phyloP scores from a whole-genome alignment of 2,888 invertebrate genomes.

The Hirudinaria manillensis region DNA sequence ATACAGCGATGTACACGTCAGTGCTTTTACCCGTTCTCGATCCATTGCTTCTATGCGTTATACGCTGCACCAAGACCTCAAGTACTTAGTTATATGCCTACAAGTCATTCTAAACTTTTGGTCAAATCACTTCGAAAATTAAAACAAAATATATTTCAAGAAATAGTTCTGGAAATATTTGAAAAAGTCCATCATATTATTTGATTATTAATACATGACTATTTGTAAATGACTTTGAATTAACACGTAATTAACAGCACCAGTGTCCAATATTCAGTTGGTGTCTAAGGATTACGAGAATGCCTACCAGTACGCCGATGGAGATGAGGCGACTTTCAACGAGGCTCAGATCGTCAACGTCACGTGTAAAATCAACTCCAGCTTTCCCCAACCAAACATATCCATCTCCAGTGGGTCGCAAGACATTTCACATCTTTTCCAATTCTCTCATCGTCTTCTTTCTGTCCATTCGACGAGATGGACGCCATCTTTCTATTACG shows the following conservation, averaged over 20 bases:
- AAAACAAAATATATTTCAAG: no score
- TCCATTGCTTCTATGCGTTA: no score
- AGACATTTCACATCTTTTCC: conserved; percentile 35
- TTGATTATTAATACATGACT: no score
- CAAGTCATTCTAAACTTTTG: no score
- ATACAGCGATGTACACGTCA: no score
- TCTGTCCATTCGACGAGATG: neutral
- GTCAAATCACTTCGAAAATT: no score
- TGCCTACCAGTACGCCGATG: conserved; percentile 35
- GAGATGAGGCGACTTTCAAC: conserved; percentile 33
- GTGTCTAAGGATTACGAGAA: conserved; percentile 31
- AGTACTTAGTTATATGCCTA: no score
- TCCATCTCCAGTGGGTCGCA: conserved; percentile 33
- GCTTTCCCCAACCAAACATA: conserved; percentile 37
- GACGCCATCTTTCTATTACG: conserved; percentile 1
- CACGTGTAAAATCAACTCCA: conserved; percentile 37
- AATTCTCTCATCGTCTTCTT: neutral
- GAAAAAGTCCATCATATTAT: no score
- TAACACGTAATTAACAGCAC: neutral
- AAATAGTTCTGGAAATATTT: no score
- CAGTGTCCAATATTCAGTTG: conserved; percentile 8
- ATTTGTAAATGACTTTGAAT: no score
- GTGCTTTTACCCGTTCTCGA: no score
- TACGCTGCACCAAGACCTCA: no score
- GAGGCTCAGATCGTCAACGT: conserved; percentile 34